Evolutionary conservation across 2,888 invertebrate genomes (phyloP).

Genomic region (Melanophora roralis): DNA sequence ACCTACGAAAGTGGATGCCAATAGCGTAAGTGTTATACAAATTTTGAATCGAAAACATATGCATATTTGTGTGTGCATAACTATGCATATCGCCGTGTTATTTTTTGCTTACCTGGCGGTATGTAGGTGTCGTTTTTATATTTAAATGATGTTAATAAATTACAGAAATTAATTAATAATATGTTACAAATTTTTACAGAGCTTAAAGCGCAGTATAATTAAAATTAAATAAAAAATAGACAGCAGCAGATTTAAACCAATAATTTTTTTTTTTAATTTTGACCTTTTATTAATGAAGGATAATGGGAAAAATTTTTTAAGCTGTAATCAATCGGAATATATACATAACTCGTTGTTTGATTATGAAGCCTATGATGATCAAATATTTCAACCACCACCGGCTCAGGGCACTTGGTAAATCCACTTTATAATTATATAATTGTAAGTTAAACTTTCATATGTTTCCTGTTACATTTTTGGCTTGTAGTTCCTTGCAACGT

Average conservation of each 20-base stretch:
- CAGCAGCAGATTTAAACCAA: no score
- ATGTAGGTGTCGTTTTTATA: no score
- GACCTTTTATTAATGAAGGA: no score
- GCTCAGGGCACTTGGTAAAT: constrained; percentile 85
- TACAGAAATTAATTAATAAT: neutral
- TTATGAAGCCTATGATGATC: constrained; percentile 95
- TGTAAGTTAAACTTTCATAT: neutral
- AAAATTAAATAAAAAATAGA: no score
- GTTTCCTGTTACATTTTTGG: constrained; percentile 33
- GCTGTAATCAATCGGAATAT: constrained; percentile 83
- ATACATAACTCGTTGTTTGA: constrained; percentile 90
- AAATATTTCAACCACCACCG: constrained; percentile 91
- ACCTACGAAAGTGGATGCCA: constrained; percentile 61
- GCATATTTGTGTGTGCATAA: no score
- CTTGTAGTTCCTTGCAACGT: constrained; percentile 79
- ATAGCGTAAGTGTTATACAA: constrained; percentile 33
- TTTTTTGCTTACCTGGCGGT: no score
- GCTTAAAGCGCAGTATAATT: no score
- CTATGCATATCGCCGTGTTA: no score
- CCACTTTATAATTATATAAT: constrained; percentile 65
- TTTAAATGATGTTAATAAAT: no score
- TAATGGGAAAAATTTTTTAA: constrained; percentile 73
- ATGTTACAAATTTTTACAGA: neutral
- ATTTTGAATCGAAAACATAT: neutral
- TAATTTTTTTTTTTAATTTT: no score